Evolutionary conservation across 1,140 invertebrate species (phyloP).

Genomic region (Sarcophaga bullata): DNA sequence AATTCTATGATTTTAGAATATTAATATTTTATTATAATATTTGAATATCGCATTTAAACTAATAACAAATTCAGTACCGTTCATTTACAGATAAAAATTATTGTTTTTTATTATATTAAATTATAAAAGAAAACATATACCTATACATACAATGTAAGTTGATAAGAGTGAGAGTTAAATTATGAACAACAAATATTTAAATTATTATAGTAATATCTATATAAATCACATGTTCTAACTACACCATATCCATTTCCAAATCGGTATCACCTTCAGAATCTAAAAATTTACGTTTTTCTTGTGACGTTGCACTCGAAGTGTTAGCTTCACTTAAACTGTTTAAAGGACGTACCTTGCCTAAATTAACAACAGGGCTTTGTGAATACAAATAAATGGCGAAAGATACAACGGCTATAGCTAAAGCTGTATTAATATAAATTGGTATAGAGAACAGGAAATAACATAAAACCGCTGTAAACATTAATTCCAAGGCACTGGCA

Average conservation of each 20-base stretch:
- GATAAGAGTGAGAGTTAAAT: neutral
- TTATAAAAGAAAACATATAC: constrained; percentile 26
- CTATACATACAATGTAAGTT: neutral
- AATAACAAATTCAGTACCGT: no score
- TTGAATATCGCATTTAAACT: no score
- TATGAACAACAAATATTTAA: neutral
- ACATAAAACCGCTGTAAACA: constrained; percentile 90
- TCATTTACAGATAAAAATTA: no score
- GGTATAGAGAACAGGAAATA: constrained; percentile 90
- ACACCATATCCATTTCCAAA: constrained; percentile 59
- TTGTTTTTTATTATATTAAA: neutral
- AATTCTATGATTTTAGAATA: no score
- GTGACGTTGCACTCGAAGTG: neutral
- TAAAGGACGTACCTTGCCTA: constrained; percentile 60
- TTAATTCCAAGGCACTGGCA: constrained; percentile 91
- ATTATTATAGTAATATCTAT: neutral
- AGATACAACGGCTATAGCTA: constrained; percentile 86
- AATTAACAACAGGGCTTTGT: constrained; percentile 84
- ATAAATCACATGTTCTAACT: constrained; percentile 35
- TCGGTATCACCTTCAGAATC: constrained; percentile 56
- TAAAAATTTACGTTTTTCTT: constrained; percentile 54
- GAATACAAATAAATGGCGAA: constrained; percentile 88
- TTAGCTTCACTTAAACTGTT: constrained; percentile 49
- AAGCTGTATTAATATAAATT: constrained; percentile 83
- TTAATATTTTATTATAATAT: no score